These are phyloP conservation scores for Heliangelus exortis DNA, from an alignment of 2,797 vertebrate genomes.

Conservation along the genomic window DNA sequence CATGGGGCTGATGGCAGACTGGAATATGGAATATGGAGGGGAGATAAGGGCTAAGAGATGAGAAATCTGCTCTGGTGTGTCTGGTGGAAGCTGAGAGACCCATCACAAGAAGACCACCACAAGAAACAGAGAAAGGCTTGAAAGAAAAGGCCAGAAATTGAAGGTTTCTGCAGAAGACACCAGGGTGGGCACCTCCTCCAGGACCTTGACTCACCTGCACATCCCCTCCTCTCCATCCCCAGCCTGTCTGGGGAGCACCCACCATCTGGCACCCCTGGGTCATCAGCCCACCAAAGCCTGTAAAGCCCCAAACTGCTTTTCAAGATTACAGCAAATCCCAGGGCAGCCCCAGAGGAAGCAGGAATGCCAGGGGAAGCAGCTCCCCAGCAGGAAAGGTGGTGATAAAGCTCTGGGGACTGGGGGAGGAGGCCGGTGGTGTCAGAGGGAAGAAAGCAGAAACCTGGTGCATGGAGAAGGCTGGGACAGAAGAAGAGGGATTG, in stretches of 20 bases:
- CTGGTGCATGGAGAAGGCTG: background rate
- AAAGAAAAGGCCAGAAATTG: background rate
- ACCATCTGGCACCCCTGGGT: background rate
- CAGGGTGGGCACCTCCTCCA: background rate
- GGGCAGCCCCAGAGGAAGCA: background rate
- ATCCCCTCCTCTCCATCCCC: background rate
- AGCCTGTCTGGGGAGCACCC: background rate
- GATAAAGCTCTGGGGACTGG: constrained; percentile 12
- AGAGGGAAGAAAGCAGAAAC: constrained; percentile 7
- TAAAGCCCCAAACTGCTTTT: constrained; percentile 42
- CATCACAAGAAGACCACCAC: background rate
- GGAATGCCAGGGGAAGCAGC: background rate
- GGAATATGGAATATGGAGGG: accelerated
- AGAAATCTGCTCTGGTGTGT: background rate
- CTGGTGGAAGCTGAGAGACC: background rate
- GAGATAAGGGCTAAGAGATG: background rate
- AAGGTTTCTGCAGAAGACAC: background rate
- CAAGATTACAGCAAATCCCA: constrained; percentile 38
- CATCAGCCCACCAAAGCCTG: constrained; percentile 18
- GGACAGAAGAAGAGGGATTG: accelerated
- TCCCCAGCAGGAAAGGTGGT: background rate
- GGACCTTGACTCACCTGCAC: background rate
- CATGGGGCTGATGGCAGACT: accelerated
- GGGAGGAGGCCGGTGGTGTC: background rate
- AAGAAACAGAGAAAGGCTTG: background rate